Evolutionary conservation across 2,113 vertebrate species (phyloP), one percentile per base, ranked within the genome.

Genomic region (Ellobius talpinus): DNA sequence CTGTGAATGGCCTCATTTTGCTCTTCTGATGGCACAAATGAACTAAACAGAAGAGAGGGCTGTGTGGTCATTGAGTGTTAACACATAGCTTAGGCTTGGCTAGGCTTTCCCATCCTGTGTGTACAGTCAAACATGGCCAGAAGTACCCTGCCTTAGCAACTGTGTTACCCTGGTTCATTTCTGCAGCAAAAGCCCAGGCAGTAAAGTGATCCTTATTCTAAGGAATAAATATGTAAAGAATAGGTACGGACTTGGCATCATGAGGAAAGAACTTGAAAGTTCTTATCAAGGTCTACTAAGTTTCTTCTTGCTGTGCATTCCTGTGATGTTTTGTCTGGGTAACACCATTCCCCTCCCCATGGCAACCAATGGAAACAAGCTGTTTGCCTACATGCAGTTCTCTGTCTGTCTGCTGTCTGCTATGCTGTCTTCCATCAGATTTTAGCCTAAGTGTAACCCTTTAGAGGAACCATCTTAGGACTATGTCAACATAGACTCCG

Each of bases 191-290:
- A 82, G 13, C 2, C 7, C 58, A 81, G 86, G 52, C 61, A 5
- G 36, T 73, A 76, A 13, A 93, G 26, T 36, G 7, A 39, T n/a
- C 19, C 45, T 85, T 66, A 85, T 90, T 90, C 68, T 90, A 63
- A 94, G 55, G 88, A 87, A 74, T 55, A 94, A n/a, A 73, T 82
- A 36, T 47, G 81, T 84, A 84, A 90, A 92, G n/a, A 94, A 39
- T 66, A 92, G 23, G 8, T 11, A 78, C 11, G 85, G 42, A 68
- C 21, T 89, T 79, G 21, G 55, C 14, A 5, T 65, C 39, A 23
- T 19, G 13, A 91, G 33, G 29, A 74, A 78, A 39, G 86, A 19
- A n/a, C 87, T 65, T 16, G 39, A 92, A 92, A 68, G 42, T 76
- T 87, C 26, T 93, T 63, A 85, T 52, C 39, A 23, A 55, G 3